Evolutionary conservation across 1,140 invertebrate species (phyloP).

Genomic region (Adelges cooleyi): DNA sequence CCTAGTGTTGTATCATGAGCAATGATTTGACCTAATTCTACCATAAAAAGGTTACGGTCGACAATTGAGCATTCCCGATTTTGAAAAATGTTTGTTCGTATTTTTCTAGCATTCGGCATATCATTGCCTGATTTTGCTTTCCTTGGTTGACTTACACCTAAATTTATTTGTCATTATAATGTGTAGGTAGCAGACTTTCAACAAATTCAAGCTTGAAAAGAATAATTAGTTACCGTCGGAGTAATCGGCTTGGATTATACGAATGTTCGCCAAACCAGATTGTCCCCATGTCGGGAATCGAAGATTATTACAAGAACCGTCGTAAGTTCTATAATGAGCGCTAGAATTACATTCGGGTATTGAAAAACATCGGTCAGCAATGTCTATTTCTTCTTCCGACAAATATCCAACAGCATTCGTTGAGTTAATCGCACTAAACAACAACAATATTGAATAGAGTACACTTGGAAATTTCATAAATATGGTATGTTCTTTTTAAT

Average conservation of each 20-base stretch:
- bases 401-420: not conserved
- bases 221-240: constrained; percentile 52
- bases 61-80: not conserved
- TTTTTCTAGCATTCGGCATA: not conserved
- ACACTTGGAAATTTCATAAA: too few relatives aligned
- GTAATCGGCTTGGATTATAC: constrained; percentile 69
- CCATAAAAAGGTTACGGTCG: not conserved
- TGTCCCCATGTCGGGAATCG: constrained; percentile 57
- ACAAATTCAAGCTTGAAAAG: too few relatives aligned
- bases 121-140: not conserved
- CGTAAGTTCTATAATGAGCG: constrained; percentile 54
- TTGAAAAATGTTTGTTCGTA: not conserved
- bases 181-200: not conserved
- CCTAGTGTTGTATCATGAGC: constrained; percentile 1
- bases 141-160: not conserved
- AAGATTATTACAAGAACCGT: constrained; percentile 79
- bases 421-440: too few relatives aligned
- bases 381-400: not conserved
- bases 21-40: not conserved
- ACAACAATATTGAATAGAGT: too few relatives aligned
- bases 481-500: too few relatives aligned
- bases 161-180: not conserved
- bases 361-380: not conserved
- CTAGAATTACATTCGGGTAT: not conserved
- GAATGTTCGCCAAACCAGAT: constrained; percentile 56